Evolutionary conservation across 2,113 vertebrate species (phyloP), one percentile per base, ranked within the genome.

Genomic region (Gnathonemus longibarbis): DNA sequence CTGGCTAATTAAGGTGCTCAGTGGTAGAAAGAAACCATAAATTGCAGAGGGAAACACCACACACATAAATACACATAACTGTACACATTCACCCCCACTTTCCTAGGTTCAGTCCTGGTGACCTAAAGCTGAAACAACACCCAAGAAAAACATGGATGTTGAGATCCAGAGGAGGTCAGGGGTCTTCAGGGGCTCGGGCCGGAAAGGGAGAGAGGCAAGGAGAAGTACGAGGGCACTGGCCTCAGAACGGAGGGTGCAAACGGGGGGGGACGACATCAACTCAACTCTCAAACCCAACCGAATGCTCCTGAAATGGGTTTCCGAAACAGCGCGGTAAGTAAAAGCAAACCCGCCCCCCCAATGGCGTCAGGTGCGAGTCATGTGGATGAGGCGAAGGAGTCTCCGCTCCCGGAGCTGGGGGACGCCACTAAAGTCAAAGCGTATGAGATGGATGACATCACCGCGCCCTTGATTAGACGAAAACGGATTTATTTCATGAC

Each of bases 141-240:
- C 91, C 93, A 93, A 94, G 88, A 92, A 91, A 92, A 94, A 93
- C 91, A 93, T 13, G 27, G 58, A 88, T 86, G 86, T 88, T 77
- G 87, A 91, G 91, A 58, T n/a, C 86, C 90, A 93, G 92, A 91
- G 91, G 42, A 46, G 91, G 91, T 91, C 91, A 92, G 87, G 90
- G 90, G 74, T 80, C 31, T 80, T 88, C 6, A 5, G 84, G 88
- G 52, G 88, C 31, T 89, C 91, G 83, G 88, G 91, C 90, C 88
- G 91, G 91, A 86, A 86, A 92, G 42, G 31, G 52, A 80, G 45
- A 91, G 77, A 62, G 11, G 31, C 83, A 35, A 77, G 74, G 89
- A 88, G 45, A 45, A 87, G 88, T 58, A 88, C 56, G 35, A 74
- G 48, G 50, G 77, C 74, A 19, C 13, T 42, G 35, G 35, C 31